Evolutionary conservation across 1,140 invertebrate genomes (phyloP).

Genomic region (Acromyrmex charruanus): DNA sequence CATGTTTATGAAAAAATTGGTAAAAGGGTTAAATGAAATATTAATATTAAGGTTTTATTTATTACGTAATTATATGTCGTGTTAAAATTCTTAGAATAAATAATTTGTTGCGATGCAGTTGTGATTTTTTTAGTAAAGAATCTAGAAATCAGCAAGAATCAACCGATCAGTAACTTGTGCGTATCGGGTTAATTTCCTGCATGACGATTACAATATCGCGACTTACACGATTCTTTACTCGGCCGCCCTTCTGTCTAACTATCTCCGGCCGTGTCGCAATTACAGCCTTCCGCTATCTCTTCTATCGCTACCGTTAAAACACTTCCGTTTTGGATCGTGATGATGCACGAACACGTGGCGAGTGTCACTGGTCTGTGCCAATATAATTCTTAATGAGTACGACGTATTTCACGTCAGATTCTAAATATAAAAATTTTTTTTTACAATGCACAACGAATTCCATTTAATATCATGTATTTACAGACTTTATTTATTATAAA

Average conservation of each 20-base stretch:
- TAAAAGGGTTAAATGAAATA: not conserved
- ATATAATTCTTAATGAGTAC: not conserved
- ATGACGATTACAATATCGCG: slow-evolving; percentile 61
- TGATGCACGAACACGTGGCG: not conserved
- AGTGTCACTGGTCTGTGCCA: slow-evolving; percentile 4
- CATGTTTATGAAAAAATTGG: not conserved
- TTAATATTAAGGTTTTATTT: not conserved
- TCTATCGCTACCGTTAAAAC: slow-evolving; percentile 58
- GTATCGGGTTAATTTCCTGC: slow-evolving; percentile 20
- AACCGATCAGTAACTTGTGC: not conserved
- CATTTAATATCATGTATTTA: not conserved
- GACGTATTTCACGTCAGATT: not conserved
- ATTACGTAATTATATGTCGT: not conserved
- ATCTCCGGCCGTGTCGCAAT: slow-evolving; percentile 45
- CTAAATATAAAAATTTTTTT: not conserved
- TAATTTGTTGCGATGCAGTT: not conserved
- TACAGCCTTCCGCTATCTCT: slow-evolving; percentile 60
- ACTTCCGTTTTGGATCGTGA: slow-evolving; percentile 42
- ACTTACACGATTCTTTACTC: slow-evolving; percentile 71
- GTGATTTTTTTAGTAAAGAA: not conserved
- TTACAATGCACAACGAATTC: not conserved
- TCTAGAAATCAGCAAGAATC: not conserved
- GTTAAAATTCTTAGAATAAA: not conserved
- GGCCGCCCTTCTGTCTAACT: slow-evolving; percentile 31
- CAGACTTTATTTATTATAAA: too few species aligned